Base-by-base conservation (phyloP, 2,888 invertebrate species). In the Agapetus fuscipes region DNA sequence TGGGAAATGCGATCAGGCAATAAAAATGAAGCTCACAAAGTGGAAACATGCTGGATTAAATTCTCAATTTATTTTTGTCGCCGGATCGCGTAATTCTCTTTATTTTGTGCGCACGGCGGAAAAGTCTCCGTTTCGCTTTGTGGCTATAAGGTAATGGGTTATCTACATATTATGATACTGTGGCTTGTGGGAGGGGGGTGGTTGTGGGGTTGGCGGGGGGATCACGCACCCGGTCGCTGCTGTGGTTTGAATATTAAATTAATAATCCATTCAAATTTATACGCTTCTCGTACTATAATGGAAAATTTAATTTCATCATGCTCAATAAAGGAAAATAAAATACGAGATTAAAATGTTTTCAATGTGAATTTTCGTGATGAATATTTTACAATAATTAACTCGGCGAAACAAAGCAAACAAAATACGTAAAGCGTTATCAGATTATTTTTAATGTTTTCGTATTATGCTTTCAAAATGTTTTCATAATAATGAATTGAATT, bases 1-100 rank as follows among this genome's bases (percentile, higher is more conserved):
- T 28, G 11, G 27, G 33, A 25, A 39, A 39, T 39, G 31, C 34
- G 39, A 39, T 39, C 33, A 33, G 14, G 33, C 28, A 17, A 39
- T 33, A 39, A 33, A 39, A 33, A 17, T n/a, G n/a, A n/a, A n/a
- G n/a, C n/a, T n/a, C 4, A 20, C 20, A 20, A 20, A 20, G 9
- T 20, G 9, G 20, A 20, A 20, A 20, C 20, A 20, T 20, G 5
- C 9, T 6, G 20, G 9, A 20, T 20, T 20, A 20, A 6, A 20
- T 20, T 20, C 20, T 6, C 5, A n/a, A 28, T 12, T 28, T 28
- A 28, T 28, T 28, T 28, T 28, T 28, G n/a, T n/a, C 5, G 20
- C 9, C 20, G 20, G 20, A 9, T 20, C 9, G 20, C 20, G 20
- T 20, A 20, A 20, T 20, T 4, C 20, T 20, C n/a, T n/a, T 24